Evolutionary conservation across 1,140 invertebrate species (phyloP).

Genomic region (Polypedilum pembai): DNA sequence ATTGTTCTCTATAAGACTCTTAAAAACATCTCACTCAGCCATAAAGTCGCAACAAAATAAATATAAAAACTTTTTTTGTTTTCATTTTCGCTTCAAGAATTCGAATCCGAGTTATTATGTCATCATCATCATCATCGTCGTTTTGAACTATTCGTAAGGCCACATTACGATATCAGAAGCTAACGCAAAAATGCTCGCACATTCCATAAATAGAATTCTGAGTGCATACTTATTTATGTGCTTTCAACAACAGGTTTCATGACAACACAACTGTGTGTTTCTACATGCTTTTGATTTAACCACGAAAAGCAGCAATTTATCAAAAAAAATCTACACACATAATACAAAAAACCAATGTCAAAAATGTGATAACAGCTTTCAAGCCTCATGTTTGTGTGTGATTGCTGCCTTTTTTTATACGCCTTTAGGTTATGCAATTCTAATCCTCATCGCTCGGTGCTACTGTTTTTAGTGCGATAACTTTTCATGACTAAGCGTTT

Average conservation of each 20-base stretch:
- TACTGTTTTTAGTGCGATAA: neutral
- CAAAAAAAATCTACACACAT: neutral
- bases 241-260: neutral
- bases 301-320: conserved; percentile 10
- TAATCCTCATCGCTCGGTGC: neutral
- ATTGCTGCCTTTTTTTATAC: neutral
- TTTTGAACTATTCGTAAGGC: too few species aligned
- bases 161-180: too few species aligned
- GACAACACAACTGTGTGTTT: neutral
- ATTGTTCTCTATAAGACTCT: too few species aligned
- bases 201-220: conserved; percentile 25
- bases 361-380: neutral
- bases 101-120: too few species aligned
- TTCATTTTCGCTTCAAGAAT: too few species aligned
- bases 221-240: conserved; percentile 19
- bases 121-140: too few species aligned
- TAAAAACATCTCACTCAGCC: too few species aligned
- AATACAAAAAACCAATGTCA: neutral
- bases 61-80: too few species aligned
- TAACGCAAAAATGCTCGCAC: too few species aligned
- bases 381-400: neutral
- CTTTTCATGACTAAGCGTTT: neutral
- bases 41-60: too few species aligned
- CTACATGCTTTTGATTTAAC: neutral
- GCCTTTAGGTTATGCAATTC: neutral